phyloP scores from a whole-genome alignment of 2,888 invertebrate genomes.

The Thera britannica region DNA sequence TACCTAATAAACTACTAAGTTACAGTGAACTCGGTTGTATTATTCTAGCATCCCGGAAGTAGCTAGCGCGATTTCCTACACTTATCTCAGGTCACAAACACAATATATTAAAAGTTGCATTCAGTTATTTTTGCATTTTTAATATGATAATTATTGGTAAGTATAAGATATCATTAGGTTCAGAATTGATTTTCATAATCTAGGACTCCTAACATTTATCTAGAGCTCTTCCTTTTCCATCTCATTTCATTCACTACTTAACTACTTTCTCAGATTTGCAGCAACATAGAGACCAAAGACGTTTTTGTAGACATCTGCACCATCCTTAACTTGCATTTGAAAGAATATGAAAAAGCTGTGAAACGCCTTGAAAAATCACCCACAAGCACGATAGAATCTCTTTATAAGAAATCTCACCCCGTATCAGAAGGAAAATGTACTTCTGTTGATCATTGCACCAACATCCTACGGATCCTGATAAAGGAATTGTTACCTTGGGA shows the following conservation, averaged over 20 bases:
- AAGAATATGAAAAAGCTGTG: conserved; percentile 86
- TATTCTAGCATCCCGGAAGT: no score
- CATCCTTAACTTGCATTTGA: conserved; percentile 85
- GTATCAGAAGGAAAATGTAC: conserved; percentile 64
- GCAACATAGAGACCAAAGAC: conserved; percentile 77
- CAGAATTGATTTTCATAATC: no score
- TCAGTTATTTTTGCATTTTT: not conserved
- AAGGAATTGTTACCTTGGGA: conserved; percentile 88
- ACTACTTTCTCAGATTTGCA: conserved; percentile 63
- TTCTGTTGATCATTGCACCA: conserved; percentile 84
- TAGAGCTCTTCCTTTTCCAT: no score
- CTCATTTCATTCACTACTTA: not conserved
- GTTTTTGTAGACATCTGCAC: conserved; percentile 77
- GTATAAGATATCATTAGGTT: no score
- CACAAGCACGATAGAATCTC: conserved; percentile 69
- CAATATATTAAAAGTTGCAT: not conserved
- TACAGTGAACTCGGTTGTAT: no score
- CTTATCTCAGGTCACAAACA: no score
- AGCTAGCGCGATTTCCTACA: no score
- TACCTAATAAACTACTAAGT: no score
- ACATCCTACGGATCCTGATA: conserved; percentile 84
- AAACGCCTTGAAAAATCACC: conserved; percentile 82
- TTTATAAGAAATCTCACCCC: conserved; percentile 77
- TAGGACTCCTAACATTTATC: no score
- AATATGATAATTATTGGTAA: not conserved